Conservation (phyloP, 2,113 vertebrate genomes). For the Petrocephalus microphthalmus region DNA sequence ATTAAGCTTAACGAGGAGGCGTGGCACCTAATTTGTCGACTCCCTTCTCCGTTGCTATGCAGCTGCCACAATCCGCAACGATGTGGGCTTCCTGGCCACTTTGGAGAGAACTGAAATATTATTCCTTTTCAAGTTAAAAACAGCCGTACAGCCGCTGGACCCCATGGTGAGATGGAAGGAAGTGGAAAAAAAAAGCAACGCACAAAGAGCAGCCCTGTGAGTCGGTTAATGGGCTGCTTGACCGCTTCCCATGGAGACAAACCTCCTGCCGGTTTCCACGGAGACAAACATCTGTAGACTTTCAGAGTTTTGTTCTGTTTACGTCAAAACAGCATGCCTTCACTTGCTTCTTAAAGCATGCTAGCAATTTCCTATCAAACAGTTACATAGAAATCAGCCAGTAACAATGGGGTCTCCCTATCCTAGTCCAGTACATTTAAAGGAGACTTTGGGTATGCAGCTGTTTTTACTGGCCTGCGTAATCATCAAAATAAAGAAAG, state of each 20-base stretch:
- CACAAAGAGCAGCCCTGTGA: background rate
- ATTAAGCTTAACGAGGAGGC: background rate
- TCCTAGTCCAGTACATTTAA: background rate
- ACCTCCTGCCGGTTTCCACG: background rate
- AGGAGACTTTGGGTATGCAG: background rate
- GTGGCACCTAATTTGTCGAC: background rate
- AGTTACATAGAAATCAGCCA: background rate
- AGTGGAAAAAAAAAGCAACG: background rate
- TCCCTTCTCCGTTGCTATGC: background rate
- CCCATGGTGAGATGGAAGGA: background rate
- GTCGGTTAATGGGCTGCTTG: background rate
- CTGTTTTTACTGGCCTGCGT: background rate
- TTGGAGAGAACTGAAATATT: background rate
- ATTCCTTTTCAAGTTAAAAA: background rate
- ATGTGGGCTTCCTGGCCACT: background rate
- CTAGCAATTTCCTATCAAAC: background rate
- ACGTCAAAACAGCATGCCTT: background rate
- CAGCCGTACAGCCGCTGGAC: background rate
- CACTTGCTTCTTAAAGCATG: background rate
- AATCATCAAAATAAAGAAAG: background rate
- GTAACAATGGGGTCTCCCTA: background rate
- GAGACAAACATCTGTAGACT: background rate
- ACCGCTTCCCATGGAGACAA: background rate
- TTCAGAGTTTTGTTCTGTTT: background rate
- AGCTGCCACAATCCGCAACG: background rate